These are phyloP conservation scores for Ametastegia equiseti DNA, from an alignment of 2,888 invertebrate genomes.

Conservation along the genomic window DNA sequence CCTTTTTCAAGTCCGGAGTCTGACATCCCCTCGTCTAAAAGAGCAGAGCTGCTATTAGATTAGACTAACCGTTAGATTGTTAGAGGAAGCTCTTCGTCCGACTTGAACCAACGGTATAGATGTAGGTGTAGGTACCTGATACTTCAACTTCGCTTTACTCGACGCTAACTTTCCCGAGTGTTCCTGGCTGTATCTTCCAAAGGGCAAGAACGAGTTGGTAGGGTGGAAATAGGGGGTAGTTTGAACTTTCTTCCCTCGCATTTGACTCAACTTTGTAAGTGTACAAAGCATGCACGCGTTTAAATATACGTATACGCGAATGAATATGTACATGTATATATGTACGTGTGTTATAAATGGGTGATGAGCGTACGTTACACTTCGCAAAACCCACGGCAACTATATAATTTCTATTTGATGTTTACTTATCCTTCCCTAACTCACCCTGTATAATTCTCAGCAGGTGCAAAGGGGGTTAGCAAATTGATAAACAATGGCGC, in stretches of 20 bases:
- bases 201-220: background rate
- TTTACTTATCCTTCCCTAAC: background rate
- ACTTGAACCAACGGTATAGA: background rate
- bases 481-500: conserved; percentile 22
- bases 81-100: conserved; percentile 2
- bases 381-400: background rate
- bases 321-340: background rate
- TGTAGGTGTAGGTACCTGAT: conserved; percentile 24
- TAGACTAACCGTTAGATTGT: conserved; percentile 36
- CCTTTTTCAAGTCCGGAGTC: background rate
- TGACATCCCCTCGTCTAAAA: background rate
- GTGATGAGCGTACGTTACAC: background rate
- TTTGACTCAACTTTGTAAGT: background rate
- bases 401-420: conserved; percentile 25
- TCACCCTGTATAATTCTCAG: background rate
- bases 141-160: conserved; percentile 25
- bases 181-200: conserved; percentile 12
- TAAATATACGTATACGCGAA: background rate
- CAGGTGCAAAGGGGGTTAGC: background rate
- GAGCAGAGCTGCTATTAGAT: background rate
- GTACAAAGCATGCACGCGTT: background rate
- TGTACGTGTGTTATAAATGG: background rate
- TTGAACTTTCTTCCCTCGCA: conserved; percentile 22
- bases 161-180: conserved; percentile 13
- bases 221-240: background rate